Percentiles rank a stretch among this genome's conserved stretches.
phyloP scores from a whole-genome alignment of 2,113 vertebrate genomes.

The Cepphus grylle region DNA sequence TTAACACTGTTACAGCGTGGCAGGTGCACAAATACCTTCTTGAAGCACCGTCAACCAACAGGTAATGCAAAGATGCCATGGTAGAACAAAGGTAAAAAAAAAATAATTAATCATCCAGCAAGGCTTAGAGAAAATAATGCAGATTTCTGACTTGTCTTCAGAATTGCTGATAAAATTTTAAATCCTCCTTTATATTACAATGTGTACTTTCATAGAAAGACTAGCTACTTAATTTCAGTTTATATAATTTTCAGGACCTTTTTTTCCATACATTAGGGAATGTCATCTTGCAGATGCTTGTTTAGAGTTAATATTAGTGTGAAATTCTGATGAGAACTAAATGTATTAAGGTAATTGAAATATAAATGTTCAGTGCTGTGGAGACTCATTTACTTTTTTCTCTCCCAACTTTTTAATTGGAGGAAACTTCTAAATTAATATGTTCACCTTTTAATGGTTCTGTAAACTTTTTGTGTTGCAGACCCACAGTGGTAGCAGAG shows the following conservation, averaged over 20 bases:
- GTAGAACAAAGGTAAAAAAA: not conserved
- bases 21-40: not conserved
- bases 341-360: not conserved
- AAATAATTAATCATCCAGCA: not conserved
- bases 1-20: not conserved
- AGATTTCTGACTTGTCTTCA: not conserved
- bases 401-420: not conserved
- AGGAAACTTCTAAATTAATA: not conserved
- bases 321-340: not conserved
- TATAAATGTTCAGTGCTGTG: not conserved
- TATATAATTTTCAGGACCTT: not conserved
- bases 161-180: not conserved
- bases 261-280: not conserved
- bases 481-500: not conserved
- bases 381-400: not conserved
- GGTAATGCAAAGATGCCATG: not conserved
- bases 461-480: not conserved
- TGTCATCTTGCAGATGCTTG: not conserved
- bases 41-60: not conserved
- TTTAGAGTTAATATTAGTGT: not conserved
- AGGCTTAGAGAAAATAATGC: not conserved
- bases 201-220: not conserved
- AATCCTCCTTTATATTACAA: not conserved
- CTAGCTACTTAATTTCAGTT: not conserved
- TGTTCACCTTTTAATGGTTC: not conserved